Base-by-base conservation (phyloP, 2,888 invertebrate species). In the Caenorhabditis panamensis region DNA sequence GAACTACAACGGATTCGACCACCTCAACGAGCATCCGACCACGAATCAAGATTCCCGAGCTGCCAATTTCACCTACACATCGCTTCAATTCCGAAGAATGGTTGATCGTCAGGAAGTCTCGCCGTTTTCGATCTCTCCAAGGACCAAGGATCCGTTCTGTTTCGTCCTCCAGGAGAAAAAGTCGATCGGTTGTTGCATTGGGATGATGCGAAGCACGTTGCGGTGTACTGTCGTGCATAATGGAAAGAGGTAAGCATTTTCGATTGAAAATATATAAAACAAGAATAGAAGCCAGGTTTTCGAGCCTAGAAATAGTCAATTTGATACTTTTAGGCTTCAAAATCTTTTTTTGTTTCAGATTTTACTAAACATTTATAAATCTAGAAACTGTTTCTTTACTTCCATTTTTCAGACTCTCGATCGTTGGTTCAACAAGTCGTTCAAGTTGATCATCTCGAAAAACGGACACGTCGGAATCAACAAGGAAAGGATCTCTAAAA, bases 381-480 rank as follows among this genome's bases (percentile, higher is more conserved):
- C 9, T 31, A 31, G 5, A 31, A 31, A 31, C 4, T 6, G 9
- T 31, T 31, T 31, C 9, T 31, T 31, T 31, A 6, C 4, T 31
- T 31, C 31, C 4, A 31, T 31, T 31, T 31, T 31, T 6, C 4
- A 95, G 90, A 97, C 97, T 9, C 94, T 95, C 91, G 95, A 99
- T 92, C 94, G 98, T 78, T 86, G 84, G 85, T 86, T 86, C 56
- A 84, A 86, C 61, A 86, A 87, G 92, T 96, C 97, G 2, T 98
- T 99, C 92, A 98, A 95, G 71, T 93, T 99, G 22, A 96, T 98
- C 91, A 94, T 99, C 91, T 95, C 95, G 84, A 94, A 93, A 71
- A 97, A 97, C 92, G 98, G 96, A 86, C 94, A 95, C 90, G 96
- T 94, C 90, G 98, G 98, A 66, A 96, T 98, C 92, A 98, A 98